Conservation (phyloP, 2,797 vertebrate species). For the Hyperoplus immaculatus region DNA sequence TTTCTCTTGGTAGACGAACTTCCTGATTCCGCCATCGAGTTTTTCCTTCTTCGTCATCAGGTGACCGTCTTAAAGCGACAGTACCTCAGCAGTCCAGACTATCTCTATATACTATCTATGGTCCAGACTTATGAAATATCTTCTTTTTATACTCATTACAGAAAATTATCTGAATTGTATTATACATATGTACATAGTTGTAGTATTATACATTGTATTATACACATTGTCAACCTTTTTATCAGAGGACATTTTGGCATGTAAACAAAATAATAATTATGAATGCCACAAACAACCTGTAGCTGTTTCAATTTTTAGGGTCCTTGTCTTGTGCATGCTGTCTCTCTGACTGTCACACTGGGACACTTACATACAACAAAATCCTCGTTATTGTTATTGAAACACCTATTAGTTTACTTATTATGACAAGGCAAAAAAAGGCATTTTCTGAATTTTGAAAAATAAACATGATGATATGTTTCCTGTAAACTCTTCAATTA, state of each 20-base stretch:
- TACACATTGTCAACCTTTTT: neutral
- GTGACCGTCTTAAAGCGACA: slow-evolving; percentile 81
- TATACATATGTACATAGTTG: neutral
- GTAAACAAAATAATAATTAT: neutral
- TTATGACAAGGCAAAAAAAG: neutral
- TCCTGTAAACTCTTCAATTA: neutral
- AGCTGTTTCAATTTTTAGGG: neutral
- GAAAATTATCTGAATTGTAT: too few relatives aligned
- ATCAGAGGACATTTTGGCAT: neutral
- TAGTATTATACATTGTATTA: neutral
- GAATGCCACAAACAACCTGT: neutral
- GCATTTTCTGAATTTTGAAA: neutral
- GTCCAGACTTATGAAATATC: too few relatives aligned
- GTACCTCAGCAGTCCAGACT: neutral
- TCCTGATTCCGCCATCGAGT: slow-evolving; percentile 80
- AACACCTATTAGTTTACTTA: neutral
- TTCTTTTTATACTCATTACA: too few relatives aligned
- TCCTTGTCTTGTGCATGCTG: neutral
- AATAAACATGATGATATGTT: neutral
- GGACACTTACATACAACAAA: neutral
- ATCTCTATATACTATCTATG: too few relatives aligned
- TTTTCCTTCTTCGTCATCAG: slow-evolving; percentile 50
- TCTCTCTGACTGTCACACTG: neutral
- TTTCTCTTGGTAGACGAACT: slow-evolving; percentile 60
- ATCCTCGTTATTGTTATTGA: neutral